phyloP scores from a whole-genome alignment of 1,140 invertebrate species.

The Atta cephalotes region DNA sequence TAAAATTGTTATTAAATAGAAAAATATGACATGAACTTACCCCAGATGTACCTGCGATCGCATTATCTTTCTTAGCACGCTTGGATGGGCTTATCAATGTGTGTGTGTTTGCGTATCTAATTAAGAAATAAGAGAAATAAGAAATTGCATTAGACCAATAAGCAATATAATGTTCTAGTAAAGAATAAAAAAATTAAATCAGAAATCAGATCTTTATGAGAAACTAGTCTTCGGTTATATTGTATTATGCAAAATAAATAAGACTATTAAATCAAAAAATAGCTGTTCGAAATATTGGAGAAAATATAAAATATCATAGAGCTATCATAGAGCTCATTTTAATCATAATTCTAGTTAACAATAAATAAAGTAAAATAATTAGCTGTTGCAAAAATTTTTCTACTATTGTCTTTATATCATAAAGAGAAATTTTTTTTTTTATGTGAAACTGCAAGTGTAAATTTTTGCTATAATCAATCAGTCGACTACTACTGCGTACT shows the following conservation, averaged over 20 bases:
- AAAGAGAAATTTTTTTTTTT: not conserved
- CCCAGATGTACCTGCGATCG: constrained; percentile 83
- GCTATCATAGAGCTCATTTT: not conserved
- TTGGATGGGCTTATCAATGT: constrained; percentile 92
- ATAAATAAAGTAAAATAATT: not conserved
- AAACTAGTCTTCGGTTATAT: not conserved
- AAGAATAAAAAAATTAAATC: not conserved
- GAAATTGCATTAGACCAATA: constrained; percentile 25
- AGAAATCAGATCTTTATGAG: not conserved
- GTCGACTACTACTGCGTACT: too few species aligned
- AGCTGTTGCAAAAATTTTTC: not conserved
- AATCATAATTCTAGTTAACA: not conserved
- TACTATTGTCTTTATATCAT: not conserved
- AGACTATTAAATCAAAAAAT: not conserved
- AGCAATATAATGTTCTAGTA: not conserved
- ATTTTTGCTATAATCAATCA: not conserved
- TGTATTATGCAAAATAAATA: not conserved
- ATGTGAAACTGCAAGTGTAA: not conserved
- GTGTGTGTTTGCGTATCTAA: constrained; percentile 90
- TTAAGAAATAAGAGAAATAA: constrained; percentile 67
- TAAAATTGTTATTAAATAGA: not conserved
- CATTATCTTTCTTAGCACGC: constrained; percentile 90
- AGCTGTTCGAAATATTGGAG: constrained; percentile 5
- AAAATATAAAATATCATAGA: too few species aligned
- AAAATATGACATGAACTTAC: constrained; percentile 75